A percentile compares a stretch with the other conserved stretches of the same genome.
phyloP scores from a whole-genome alignment of 2,797 vertebrate genomes.

The Spea hammondii region DNA sequence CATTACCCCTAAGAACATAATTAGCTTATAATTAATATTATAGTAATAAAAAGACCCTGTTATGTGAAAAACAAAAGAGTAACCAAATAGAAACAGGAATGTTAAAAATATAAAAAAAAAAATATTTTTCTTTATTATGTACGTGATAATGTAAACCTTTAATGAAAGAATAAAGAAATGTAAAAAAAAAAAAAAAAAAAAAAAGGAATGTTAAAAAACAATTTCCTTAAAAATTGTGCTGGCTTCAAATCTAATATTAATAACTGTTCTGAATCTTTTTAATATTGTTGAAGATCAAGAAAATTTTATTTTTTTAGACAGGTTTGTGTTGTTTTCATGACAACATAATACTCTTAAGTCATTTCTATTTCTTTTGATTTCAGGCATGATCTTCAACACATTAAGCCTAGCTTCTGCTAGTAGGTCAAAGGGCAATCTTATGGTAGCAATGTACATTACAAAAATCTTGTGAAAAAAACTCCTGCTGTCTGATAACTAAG shows the following conservation, averaged over 20 bases:
- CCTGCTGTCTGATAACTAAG: constrained; percentile 26
- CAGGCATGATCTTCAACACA: constrained; percentile 17
- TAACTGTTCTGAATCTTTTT: no score
- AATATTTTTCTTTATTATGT: no score
- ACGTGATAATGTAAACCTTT: no score
- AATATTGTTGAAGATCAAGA: neutral
- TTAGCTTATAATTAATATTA: neutral
- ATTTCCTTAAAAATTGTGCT: no score
- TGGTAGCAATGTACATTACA: constrained; percentile 24
- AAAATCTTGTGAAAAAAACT: constrained; percentile 18
- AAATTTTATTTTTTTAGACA: constrained; percentile 1
- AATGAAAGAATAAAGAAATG: no score
- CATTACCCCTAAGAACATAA: constrained; percentile 10
- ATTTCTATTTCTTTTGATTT: constrained; percentile 26
- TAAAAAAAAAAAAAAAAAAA: no score
- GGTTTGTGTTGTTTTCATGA: constrained; percentile 23
- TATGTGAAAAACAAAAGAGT: no score
- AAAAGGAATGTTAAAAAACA: no score
- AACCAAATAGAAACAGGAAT: no score
- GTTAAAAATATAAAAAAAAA: no score
- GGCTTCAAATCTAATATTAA: no score
- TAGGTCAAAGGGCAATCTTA: neutral
- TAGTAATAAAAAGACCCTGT: no score
- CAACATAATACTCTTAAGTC: constrained; percentile 19
- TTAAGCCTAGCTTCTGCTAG: constrained; percentile 10